phyloP scores from a whole-genome alignment of 2,113 vertebrate species.

The Cavia porcellus region DNA sequence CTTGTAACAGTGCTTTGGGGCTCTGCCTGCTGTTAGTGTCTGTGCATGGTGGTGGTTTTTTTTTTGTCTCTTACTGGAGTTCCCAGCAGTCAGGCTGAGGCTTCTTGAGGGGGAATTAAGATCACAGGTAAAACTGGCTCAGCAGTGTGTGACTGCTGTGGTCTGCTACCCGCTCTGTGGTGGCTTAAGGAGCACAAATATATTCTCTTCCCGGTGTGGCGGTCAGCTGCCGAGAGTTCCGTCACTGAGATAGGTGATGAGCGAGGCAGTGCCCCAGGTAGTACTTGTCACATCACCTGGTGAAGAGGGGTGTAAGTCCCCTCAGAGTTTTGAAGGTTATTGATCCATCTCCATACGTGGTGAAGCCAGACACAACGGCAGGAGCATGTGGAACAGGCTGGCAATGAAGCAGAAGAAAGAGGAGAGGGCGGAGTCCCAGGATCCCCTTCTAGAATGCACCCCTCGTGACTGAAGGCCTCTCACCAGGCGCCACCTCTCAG shows the following conservation, averaged over 20 bases:
- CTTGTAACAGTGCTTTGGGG: no score
- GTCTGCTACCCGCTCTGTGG: neutral
- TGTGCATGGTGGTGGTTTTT: no score
- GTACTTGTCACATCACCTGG: no score
- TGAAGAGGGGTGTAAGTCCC: neutral
- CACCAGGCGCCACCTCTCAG: neutral
- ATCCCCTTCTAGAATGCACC: neutral
- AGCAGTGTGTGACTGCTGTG: neutral
- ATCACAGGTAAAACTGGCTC: neutral
- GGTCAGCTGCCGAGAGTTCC: neutral
- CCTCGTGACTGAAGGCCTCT: neutral
- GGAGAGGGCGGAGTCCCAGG: neutral
- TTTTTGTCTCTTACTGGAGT: neutral
- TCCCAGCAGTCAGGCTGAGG: neutral
- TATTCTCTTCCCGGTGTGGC: neutral
- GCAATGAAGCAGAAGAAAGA: neutral
- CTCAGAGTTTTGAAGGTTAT: neutral
- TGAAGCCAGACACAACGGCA: neutral
- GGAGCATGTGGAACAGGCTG: neutral
- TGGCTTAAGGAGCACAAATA: neutral
- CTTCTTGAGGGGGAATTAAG: neutral
- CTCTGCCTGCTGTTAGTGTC: neutral
- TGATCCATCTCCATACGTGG: neutral
- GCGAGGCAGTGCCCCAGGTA: neutral
- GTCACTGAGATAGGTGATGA: no score